Percentiles rank a stretch among this genome's conserved stretches.
phyloP scores from a whole-genome alignment of 2,113 vertebrate genomes.

The Syngnathus floridae region DNA sequence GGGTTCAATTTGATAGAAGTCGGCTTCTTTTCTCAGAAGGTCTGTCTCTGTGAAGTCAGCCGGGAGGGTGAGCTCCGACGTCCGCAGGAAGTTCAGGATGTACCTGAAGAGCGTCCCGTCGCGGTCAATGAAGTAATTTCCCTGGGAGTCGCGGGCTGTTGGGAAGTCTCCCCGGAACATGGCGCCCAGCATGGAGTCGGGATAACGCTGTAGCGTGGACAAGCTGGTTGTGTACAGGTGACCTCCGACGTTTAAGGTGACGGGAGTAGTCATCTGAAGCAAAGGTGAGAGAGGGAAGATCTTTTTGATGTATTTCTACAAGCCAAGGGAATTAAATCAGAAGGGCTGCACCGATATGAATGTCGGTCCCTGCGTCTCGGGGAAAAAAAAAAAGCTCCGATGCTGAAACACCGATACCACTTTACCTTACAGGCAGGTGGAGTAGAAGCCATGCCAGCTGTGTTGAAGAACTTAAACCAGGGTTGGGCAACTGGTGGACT shows the following conservation, averaged over 20 bases:
- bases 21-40: slow-evolving; percentile 86
- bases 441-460: too few relatives aligned
- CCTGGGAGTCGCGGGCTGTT: slow-evolving; percentile 84
- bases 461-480: too few relatives aligned
- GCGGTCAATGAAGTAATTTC: slow-evolving; percentile 93
- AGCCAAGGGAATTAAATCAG: neutral
- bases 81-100: slow-evolving; percentile 91
- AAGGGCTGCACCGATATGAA: neutral
- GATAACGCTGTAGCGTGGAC: slow-evolving; percentile 89
- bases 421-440: too few relatives aligned
- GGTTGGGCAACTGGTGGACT: too few relatives aligned
- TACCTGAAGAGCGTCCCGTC: slow-evolving; percentile 94
- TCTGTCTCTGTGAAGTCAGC: slow-evolving; percentile 89
- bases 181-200: slow-evolving; percentile 92
- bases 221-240: slow-evolving; percentile 90
- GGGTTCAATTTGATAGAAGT: slow-evolving; percentile 95
- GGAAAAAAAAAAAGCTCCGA: too few relatives aligned
- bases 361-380: neutral
- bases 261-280: slow-evolving; percentile 85
- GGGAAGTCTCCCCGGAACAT: slow-evolving; percentile 97
- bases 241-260: slow-evolving; percentile 92
- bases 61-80: slow-evolving; percentile 88
- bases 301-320: neutral
- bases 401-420: too few relatives aligned
- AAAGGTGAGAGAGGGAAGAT: neutral